These are phyloP conservation scores for Mesorhabditis belari DNA, from an alignment of 2,888 invertebrate species.

Conservation along the genomic window DNA sequence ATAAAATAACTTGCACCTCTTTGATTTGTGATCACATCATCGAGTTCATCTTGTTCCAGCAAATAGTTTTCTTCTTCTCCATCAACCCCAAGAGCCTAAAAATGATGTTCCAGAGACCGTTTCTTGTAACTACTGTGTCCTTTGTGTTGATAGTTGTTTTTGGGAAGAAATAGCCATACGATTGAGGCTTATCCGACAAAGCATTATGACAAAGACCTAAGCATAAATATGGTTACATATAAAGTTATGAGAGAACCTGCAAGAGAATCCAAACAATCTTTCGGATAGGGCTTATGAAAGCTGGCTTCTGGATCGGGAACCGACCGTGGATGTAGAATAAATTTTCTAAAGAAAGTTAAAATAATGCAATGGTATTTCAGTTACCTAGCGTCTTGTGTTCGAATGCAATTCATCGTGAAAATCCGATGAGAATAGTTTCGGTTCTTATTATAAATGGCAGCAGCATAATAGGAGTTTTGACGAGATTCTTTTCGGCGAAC, in stretches of 20 bases:
- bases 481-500: background rate
- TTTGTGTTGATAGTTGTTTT: background rate
- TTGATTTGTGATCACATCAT: background rate
- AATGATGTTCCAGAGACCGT: too few relatives aligned
- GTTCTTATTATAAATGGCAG: background rate
- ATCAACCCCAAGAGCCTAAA: background rate
- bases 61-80: background rate
- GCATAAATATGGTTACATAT: too few relatives aligned
- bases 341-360: background rate
- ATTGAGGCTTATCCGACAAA: background rate
- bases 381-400: background rate
- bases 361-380: background rate
- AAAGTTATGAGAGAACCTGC: background rate
- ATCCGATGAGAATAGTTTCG: background rate
- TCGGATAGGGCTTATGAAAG: background rate
- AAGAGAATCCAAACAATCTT: background rate
- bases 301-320: background rate
- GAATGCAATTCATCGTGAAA: background rate
- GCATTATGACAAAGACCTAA: background rate
- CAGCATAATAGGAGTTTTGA: background rate
- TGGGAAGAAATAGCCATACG: background rate
- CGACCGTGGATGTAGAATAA: background rate
- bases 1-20: background rate
- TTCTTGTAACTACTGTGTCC: too few relatives aligned
- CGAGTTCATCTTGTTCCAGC: background rate